Percentiles rank a stretch among this genome's conserved stretches.
phyloP scores from a whole-genome alignment of 35 echinoderm and acorn worm genomes.

The Lytechinus pictus region DNA sequence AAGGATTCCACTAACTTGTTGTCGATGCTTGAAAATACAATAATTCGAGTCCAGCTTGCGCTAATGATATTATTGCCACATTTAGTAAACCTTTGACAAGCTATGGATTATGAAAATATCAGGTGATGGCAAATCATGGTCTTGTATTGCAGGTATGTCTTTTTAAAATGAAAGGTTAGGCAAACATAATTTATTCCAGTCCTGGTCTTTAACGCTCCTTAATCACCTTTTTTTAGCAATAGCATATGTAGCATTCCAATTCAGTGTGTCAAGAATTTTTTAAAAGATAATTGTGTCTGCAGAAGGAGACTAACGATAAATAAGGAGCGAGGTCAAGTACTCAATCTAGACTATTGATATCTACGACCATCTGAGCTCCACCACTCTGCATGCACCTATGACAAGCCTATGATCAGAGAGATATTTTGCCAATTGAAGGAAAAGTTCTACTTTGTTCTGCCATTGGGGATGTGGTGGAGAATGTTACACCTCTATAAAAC shows the following conservation, averaged over 20 bases:
- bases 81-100: no score
- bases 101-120: no score
- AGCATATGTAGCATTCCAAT: background rate
- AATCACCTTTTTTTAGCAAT: background rate
- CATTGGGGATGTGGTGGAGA: background rate
- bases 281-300: background rate
- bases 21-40: no score
- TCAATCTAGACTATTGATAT: constrained; percentile 6
- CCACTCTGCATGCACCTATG: constrained; percentile 8
- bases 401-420: background rate
- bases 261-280: background rate
- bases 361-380: background rate
- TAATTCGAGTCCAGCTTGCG: no score
- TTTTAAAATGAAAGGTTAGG: no score
- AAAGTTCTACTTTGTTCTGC: background rate
- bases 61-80: no score
- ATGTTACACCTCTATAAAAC: background rate
- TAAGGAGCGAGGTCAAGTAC: background rate
- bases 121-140: no score
- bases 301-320: constrained; percentile 7
- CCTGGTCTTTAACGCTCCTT: no score
- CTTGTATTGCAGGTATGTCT: no score
- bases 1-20: no score
- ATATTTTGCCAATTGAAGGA: background rate
- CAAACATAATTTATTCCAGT: no score